These are phyloP conservation scores for Tromatobia lineatoria DNA, from an alignment of 2,888 invertebrate species.

Conservation along the genomic window DNA sequence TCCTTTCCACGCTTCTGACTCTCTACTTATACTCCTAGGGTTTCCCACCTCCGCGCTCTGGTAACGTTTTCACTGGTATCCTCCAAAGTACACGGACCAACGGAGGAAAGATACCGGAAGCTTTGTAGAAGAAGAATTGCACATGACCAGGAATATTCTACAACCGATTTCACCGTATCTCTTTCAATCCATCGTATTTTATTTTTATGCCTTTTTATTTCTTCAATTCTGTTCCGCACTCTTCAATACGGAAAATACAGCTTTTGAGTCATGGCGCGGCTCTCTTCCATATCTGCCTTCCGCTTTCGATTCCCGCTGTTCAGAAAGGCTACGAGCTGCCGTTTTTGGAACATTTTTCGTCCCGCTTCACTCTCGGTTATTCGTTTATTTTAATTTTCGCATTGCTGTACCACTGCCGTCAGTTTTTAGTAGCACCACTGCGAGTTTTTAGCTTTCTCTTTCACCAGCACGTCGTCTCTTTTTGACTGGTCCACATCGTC, in stretches of 20 bases:
- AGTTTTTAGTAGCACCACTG: constrained; percentile 47
- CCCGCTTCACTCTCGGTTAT: constrained; percentile 54
- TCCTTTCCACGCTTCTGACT: constrained; percentile 38
- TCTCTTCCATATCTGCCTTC: not conserved
- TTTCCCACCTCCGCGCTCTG: not conserved
- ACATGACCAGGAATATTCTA: not conserved
- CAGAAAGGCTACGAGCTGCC: not conserved
- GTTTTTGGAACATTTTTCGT: not conserved
- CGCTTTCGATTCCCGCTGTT: not conserved
- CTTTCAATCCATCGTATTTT: not conserved
- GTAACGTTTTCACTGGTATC: not conserved
- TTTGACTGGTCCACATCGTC: constrained; percentile 22
- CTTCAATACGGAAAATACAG: not conserved
- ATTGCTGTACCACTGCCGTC: constrained; percentile 50
- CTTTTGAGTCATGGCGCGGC: not conserved
- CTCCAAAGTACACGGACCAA: constrained; percentile 2
- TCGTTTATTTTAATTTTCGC: constrained; percentile 75
- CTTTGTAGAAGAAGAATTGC: constrained; percentile 35
- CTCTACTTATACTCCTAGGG: constrained; percentile 12
- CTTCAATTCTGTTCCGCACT: not conserved
- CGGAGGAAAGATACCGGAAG: constrained; percentile 57
- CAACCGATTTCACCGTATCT: constrained; percentile 1
- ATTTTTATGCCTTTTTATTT: not conserved
- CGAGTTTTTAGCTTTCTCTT: constrained; percentile 27
- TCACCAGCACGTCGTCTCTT: constrained; percentile 39